Evolutionary conservation across 2,888 invertebrate species (phyloP), one percentile per base, ranked within the genome.

Genomic region (Branchipolynoe longqiensis): DNA sequence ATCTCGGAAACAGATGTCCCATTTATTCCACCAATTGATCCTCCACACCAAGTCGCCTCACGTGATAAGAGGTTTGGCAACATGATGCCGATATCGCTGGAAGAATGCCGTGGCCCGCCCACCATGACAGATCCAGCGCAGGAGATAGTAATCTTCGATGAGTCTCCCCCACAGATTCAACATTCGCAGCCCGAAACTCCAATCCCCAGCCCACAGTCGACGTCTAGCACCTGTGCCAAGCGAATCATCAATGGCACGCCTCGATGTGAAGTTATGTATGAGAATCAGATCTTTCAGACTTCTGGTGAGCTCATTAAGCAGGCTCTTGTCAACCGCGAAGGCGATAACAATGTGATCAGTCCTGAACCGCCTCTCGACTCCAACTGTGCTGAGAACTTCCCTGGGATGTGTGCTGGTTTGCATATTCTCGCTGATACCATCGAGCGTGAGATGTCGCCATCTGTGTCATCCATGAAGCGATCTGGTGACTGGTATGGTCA

Each of bases 361-460:
- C 8, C 18, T 33, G 36, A 4, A 18, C 33, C 69, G 2, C 18
- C 36, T 1, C 1, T 31, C 18, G 14, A 14, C 31, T 25, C 31
- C 6, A 4, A 2, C 62, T 62, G 2, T 38, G 38, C 8, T 2
- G 33, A 69, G 8, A 38, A 36, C 12, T 12, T 14, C 2, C 18
- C 12, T 12, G 18, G 18, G 36, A 18, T 69, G 69, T 69, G 69
- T 25, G 22, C 69, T 33, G 69, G 69, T 69, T n/a, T 69, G 69
- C 69, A 69, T n/a, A 69, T 69, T 14, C n/a, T 69, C 3, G 36
- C 69, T 69, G 69, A 69, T 38, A 69, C 69, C 18, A 69, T 69
- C 25, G 69, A 69, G 22, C 33, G 36, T 12, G 69, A 69, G 31
- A 62, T 31, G 25, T 62, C 62, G 12, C 62, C 62, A 25, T 56